Conservation (phyloP, 2,797 vertebrate species). For the Erpetoichthys calabaricus region DNA sequence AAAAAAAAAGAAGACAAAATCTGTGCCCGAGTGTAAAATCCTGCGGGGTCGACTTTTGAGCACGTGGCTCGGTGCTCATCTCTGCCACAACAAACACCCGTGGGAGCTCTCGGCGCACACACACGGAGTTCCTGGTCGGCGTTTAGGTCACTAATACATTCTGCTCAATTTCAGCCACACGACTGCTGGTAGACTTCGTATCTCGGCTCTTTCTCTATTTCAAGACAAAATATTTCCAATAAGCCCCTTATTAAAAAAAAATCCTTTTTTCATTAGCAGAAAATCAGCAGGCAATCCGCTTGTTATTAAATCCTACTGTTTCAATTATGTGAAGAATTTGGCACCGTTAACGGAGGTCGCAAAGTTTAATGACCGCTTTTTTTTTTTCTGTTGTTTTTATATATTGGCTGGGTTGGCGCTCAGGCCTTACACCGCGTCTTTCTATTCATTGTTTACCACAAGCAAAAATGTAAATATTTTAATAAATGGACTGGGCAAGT, state of each 20-base stretch:
- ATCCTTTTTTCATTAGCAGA: constrained; percentile 4
- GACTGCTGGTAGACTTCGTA: not conserved
- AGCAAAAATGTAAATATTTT: no score
- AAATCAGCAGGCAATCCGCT: constrained; percentile 28
- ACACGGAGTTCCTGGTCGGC: no score
- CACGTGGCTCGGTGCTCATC: no score
- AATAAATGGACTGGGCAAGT: no score
- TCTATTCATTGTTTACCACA: no score
- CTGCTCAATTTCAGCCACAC: not conserved
- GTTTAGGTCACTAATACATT: not conserved
- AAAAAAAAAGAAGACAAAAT: no score
- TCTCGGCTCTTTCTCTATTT: not conserved
- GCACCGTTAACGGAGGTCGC: not conserved
- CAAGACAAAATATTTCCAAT: not conserved
- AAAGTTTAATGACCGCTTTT: not conserved
- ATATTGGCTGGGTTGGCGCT: not conserved
- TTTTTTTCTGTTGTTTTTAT: not conserved
- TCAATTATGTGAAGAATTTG: constrained; percentile 36
- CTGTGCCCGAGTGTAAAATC: no score
- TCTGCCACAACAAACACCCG: no score
- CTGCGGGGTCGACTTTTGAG: no score
- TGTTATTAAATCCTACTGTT: constrained; percentile 37
- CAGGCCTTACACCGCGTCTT: no score
- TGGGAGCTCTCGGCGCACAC: no score
- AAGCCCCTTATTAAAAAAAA: not conserved